Conservation (phyloP, 2,113 vertebrate genomes). For the Galemys pyrenaicus region DNA sequence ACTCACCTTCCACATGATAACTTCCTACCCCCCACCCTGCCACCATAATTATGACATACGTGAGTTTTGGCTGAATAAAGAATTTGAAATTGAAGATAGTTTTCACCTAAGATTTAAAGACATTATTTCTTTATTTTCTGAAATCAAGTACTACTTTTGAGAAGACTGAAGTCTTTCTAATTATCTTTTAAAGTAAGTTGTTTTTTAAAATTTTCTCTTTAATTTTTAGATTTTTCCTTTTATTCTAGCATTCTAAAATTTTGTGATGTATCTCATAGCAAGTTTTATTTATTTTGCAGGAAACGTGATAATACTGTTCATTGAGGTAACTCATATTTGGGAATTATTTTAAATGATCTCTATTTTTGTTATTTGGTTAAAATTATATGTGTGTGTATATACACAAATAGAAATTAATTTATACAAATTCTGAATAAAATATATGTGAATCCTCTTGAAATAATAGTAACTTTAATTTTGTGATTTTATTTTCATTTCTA, state of each 20-base stretch:
- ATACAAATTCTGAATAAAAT: no score
- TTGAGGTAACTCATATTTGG: neutral
- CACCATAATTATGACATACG: neutral
- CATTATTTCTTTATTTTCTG: neutral
- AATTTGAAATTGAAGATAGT: neutral
- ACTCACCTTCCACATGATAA: neutral
- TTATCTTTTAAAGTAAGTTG: neutral
- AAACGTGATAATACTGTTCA: neutral
- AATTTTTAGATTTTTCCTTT: neutral
- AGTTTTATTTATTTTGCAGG: constrained; percentile 7
- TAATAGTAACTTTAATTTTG: neutral
- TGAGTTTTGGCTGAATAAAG: neutral
- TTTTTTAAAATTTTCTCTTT: neutral
- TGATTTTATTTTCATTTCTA: neutral
- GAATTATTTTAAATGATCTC: neutral
- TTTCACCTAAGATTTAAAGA: neutral
- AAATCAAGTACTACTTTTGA: neutral
- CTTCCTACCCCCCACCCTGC: neutral
- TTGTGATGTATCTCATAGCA: neutral
- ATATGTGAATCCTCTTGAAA: neutral
- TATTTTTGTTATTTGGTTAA: neutral
- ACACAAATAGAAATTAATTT: no score
- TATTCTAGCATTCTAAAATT: neutral
- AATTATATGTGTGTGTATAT: no score
- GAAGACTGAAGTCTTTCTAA: neutral